phyloP scores from a whole-genome alignment of 2,113 vertebrate species.

The Gymnocephalus cernua region DNA sequence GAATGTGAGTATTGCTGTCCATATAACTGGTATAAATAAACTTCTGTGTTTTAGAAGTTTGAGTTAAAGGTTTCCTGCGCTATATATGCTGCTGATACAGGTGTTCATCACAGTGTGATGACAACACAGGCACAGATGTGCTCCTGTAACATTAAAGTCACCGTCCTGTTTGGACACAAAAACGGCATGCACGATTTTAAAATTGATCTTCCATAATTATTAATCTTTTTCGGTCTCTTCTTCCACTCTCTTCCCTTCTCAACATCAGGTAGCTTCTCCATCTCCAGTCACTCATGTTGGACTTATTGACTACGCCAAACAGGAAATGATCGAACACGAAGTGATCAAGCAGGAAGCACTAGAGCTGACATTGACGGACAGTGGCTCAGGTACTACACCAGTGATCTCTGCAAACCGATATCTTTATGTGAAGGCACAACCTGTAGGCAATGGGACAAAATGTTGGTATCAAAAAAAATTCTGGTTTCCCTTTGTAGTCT shows the following conservation, averaged over 20 bases:
- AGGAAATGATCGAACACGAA: constrained; percentile 21
- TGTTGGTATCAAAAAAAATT: too few species aligned
- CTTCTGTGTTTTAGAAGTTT: background rate
- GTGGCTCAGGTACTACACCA: constrained; percentile 73
- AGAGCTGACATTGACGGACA: constrained; percentile 81
- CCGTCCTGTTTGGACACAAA: background rate
- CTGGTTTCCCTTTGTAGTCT: too few species aligned
- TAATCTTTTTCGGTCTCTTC: background rate
- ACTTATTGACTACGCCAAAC: constrained; percentile 44
- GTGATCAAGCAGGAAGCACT: constrained; percentile 55
- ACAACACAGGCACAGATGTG: background rate
- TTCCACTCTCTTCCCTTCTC: background rate
- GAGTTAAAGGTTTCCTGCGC: background rate
- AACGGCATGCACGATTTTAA: background rate
- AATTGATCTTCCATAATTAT: background rate
- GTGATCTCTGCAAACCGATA: too few species aligned
- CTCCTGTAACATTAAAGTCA: background rate
- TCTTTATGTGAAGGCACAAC: too few species aligned
- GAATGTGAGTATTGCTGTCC: too few species aligned
- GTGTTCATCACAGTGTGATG: background rate
- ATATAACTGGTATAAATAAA: too few species aligned
- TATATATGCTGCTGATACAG: background rate
- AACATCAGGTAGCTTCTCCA: constrained; percentile 39
- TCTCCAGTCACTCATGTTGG: constrained; percentile 18
- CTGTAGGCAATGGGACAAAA: too few species aligned